Percentiles rank a stretch among this genome's conserved stretches.
These are phyloP conservation scores for Gortyna flavago DNA, from an alignment of 2,888 invertebrate species.

Conservation along the genomic window DNA sequence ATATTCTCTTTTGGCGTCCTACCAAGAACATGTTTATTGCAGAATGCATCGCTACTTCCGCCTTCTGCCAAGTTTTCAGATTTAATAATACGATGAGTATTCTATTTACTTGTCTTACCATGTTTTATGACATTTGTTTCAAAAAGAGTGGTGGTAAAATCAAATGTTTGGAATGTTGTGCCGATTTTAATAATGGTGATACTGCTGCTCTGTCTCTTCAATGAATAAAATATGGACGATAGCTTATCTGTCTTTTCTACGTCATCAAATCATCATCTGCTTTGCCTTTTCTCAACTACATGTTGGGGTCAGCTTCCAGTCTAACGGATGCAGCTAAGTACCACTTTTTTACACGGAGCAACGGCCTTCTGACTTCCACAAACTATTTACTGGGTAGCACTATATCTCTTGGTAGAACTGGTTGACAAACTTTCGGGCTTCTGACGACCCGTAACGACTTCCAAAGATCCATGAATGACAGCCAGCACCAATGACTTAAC, in stretches of 20 bases:
- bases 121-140: slow-evolving; percentile 13
- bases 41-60: slow-evolving; percentile 30
- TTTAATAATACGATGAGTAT: slow-evolving; percentile 29
- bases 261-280: not conserved
- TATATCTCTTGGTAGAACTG: not conserved
- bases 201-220: no score
- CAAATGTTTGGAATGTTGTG: not conserved
- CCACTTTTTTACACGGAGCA: not conserved
- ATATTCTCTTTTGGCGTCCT: slow-evolving; percentile 33
- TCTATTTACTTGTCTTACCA: slow-evolving; percentile 6
- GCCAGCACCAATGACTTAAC: not conserved
- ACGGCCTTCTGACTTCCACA: not conserved
- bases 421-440: not conserved
- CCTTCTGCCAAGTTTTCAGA: slow-evolving; percentile 38
- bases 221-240: no score
- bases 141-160: not conserved
- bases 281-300: not conserved
- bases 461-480: not conserved
- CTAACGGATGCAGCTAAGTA: no score
- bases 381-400: not conserved
- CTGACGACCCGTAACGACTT: not conserved
- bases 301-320: not conserved
- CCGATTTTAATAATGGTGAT: not conserved
- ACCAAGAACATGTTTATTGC: slow-evolving; percentile 36
- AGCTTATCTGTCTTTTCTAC: not conserved